Conservation (phyloP, 35 echinoderm and acorn worm genomes). For the Heliocidaris erythrogramma region DNA sequence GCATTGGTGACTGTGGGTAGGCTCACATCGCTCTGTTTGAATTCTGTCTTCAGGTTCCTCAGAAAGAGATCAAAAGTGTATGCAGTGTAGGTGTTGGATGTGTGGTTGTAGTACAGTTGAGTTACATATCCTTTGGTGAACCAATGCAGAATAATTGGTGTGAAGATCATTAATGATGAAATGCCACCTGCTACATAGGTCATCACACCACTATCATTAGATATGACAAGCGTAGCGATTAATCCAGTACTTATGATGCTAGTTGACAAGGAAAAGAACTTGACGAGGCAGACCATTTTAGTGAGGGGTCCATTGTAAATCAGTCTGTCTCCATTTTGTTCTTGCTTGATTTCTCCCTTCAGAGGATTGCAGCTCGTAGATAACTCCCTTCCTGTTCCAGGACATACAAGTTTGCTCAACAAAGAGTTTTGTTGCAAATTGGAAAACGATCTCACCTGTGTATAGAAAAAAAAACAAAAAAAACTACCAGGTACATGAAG, state of each 20-base stretch:
- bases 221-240: slow-evolving; percentile 41
- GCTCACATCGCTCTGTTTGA: slow-evolving; percentile 53
- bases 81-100: slow-evolving; percentile 55
- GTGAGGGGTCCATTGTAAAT: slow-evolving; percentile 73
- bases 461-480: no score
- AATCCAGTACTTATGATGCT: slow-evolving; percentile 61
- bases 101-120: slow-evolving; percentile 62
- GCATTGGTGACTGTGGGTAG: slow-evolving; percentile 64
- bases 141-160: slow-evolving; percentile 74
- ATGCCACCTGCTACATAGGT: slow-evolving; percentile 49
- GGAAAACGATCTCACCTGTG: no score
- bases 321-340: slow-evolving; percentile 44
- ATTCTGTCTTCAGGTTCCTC: slow-evolving; percentile 47
- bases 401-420: no score
- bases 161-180: slow-evolving; percentile 58
- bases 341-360: not conserved
- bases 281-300: slow-evolving; percentile 58
- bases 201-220: slow-evolving; percentile 47
- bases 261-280: slow-evolving; percentile 78
- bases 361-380: not conserved
- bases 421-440: no score
- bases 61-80: slow-evolving; percentile 66
- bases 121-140: slow-evolving; percentile 73
- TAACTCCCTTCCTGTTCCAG: no score
- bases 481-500: no score